These are phyloP conservation scores for Metopia argyrocephala DNA, from an alignment of 2,888 invertebrate species.

Conservation along the genomic window DNA sequence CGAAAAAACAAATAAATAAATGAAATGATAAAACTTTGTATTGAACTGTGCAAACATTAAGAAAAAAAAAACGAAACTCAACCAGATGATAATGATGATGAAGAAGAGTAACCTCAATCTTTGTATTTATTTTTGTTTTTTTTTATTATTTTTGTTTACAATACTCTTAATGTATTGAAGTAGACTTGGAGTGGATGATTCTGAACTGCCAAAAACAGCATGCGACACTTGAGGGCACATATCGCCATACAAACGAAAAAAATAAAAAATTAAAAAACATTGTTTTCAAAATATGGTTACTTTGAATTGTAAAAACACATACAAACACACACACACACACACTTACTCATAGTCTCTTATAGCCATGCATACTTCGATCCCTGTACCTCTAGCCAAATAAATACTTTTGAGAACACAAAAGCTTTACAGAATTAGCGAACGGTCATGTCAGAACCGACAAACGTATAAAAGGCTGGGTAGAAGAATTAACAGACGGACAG, in stretches of 20 bases:
- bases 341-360: no score
- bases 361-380: background rate
- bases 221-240: conserved; percentile 61
- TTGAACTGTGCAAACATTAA: conserved; percentile 23
- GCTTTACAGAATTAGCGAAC: conserved; percentile 35
- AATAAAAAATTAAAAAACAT: background rate
- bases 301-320: conserved; percentile 9
- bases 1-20: background rate
- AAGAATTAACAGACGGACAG: background rate
- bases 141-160: background rate
- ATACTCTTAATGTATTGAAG: background rate
- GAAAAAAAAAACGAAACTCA: background rate
- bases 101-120: conserved; percentile 37
- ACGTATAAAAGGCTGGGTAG: background rate
- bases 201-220: conserved; percentile 62
- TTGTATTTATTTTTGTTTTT: conserved; percentile 12
- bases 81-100: background rate
- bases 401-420: conserved; percentile 24
- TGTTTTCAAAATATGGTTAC: conserved; percentile 46
- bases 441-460: background rate
- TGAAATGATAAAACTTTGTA: conserved; percentile 33
- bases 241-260: background rate
- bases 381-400: background rate
- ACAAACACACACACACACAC: background rate
- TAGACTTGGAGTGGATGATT: background rate